Base-by-base conservation (phyloP, 1,140 invertebrate genomes). In the Lysiphlebus fabarum region DNA sequence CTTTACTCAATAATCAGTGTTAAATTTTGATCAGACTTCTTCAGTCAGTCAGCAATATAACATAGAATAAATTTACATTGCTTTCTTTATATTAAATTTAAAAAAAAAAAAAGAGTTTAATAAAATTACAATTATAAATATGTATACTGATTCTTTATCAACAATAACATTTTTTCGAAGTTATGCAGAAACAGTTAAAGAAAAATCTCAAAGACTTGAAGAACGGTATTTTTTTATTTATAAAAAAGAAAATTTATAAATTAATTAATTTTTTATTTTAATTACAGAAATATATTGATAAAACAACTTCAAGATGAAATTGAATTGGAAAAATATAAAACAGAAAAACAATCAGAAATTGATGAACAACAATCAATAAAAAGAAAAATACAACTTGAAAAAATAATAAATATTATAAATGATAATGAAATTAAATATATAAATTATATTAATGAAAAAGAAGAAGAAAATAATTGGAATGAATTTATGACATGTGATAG, bases 401-500 rank as follows among this genome's bases (percentile, higher is more conserved):
- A 67, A 9, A 69, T 69, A 0, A 45, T 26, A 8, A 12, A 12
- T 9, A 37, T 48, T 2, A 51, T 75, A 7, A 7, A 60, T 1
- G 34, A 62, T 11, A 67, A 67, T 8, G 62, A 61, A 45, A 62
- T 58, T 5, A 58, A 60, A 3, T 72, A 67, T 42, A 53, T 34
- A 37, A 51, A 72, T 10, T 65, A 71, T 45, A 6, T 38, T 5
- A 1, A 63, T 6, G 40, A 63, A 1, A n/a, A 53, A 6, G 59
- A 67, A 56, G 48, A 67, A 43, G 47, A 67, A 6, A 68, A 74
- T 40, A 63, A 73, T 73, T 88, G 86, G 86, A 59, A 77, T 36
- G 79, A 82, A 40, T 86, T 83, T 61, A 76, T 86, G 70, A 79
- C 79, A 7, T 87, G 86, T 65, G 83, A 85, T 51, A 82, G 84